phyloP scores from a whole-genome alignment of 2,797 vertebrate genomes.

The Phataginus tricuspis region DNA sequence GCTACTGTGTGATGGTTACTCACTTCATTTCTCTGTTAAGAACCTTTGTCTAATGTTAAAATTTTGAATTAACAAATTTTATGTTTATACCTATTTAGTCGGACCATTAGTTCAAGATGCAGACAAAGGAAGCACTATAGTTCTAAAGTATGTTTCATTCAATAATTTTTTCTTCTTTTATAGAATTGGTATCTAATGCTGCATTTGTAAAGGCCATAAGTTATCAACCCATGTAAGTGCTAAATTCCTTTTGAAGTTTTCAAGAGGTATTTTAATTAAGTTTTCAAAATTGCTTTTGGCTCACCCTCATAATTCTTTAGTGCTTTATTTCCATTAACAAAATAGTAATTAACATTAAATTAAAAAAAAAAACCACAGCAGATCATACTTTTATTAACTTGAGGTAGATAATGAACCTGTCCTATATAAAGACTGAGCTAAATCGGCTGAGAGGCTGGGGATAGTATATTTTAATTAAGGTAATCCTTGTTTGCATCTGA shows the following conservation, averaged over 20 bases:
- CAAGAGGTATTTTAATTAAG: constrained; percentile 87
- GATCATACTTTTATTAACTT: constrained; percentile 88
- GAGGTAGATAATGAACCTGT: constrained; percentile 87
- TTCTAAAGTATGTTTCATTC: constrained; percentile 37
- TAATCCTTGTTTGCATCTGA: constrained; percentile 88
- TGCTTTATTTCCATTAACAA: constrained; percentile 88
- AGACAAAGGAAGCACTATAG: constrained; percentile 66
- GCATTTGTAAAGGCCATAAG: constrained; percentile 76
- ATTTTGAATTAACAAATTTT: constrained; percentile 58
- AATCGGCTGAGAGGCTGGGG: constrained; percentile 85
- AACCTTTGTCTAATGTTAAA: constrained; percentile 43
- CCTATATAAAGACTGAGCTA: constrained; percentile 86
- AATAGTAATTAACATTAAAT: constrained; percentile 88
- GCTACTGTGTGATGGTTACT: background rate
- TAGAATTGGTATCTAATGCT: constrained; percentile 70
- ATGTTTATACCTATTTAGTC: constrained; percentile 69
- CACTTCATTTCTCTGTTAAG: constrained; percentile 53
- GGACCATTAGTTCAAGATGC: constrained; percentile 66
- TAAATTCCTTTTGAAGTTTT: constrained; percentile 85
- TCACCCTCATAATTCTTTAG: constrained; percentile 85
- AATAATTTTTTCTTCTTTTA: constrained; percentile 66
- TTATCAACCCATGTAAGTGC: constrained; percentile 76
- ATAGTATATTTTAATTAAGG: constrained; percentile 88
- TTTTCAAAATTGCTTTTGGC: constrained; percentile 87
- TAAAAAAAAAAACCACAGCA: constrained; percentile 85